Evolutionary conservation across 2,797 vertebrate genomes (phyloP).

Genomic region (Notoglanidium macrostoma): DNA sequence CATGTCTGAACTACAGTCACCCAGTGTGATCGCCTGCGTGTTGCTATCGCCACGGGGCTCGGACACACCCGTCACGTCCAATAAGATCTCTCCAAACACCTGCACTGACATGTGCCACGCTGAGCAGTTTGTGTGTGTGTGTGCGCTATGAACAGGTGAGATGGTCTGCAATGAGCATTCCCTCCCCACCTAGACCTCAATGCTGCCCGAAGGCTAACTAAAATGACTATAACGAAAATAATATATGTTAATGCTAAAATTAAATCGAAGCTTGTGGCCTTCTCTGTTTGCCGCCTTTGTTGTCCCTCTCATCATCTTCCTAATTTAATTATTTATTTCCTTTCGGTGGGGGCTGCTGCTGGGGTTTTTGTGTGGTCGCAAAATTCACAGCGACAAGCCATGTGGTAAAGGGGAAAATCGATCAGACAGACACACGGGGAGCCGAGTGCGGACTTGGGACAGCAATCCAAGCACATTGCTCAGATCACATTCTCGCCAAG

Average conservation of each 20-base stretch:
- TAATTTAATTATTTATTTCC: slow-evolving; percentile 22
- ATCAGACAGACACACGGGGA: slow-evolving; percentile 98
- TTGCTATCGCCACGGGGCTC: slow-evolving; percentile 77
- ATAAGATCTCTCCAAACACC: slow-evolving; percentile 84
- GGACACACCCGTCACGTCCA: slow-evolving; percentile 80
- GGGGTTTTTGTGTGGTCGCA: slow-evolving; percentile 84
- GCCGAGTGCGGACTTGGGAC: slow-evolving; percentile 92
- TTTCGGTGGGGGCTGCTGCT: slow-evolving; percentile 69
- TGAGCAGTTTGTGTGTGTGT: slow-evolving; percentile 23
- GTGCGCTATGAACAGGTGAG: slow-evolving; percentile 83
- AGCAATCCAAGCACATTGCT: slow-evolving; percentile 98
- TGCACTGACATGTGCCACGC: slow-evolving; percentile 79
- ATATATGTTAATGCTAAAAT: slow-evolving; percentile 66
- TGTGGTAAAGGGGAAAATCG: slow-evolving; percentile 92
- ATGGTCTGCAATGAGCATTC: slow-evolving; percentile 61
- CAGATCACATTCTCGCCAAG: slow-evolving; percentile 89
- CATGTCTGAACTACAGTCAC: slow-evolving; percentile 84
- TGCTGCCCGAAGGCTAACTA: slow-evolving; percentile 57
- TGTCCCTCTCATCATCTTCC: not conserved
- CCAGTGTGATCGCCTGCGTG: slow-evolving; percentile 81
- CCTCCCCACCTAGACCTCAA: slow-evolving; percentile 65
- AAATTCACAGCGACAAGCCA: slow-evolving; percentile 98
- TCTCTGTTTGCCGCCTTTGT: not conserved
- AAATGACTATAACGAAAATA: slow-evolving; percentile 52
- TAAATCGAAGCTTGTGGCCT: slow-evolving; percentile 49